Percentiles rank a stretch among this genome's conserved stretches.
Conservation (phyloP, 2,113 vertebrate genomes). For the Sporophila hypoxantha region DNA sequence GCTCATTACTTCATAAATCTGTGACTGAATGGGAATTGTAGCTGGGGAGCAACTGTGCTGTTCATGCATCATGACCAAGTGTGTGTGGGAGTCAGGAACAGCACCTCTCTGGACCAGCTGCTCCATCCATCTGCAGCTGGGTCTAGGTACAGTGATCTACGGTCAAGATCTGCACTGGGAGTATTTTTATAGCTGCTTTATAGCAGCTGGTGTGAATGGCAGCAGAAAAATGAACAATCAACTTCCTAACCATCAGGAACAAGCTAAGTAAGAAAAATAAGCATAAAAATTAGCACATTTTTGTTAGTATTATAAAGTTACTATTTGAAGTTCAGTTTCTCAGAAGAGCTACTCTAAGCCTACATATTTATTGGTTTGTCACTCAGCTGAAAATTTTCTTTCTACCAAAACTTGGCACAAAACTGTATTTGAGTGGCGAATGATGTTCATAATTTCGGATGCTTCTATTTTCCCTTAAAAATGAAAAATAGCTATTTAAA, state of each 20-base stretch:
- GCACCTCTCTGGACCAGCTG: conserved; percentile 74
- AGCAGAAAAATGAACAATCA: conserved; percentile 61
- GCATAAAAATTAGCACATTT: conserved; percentile 24
- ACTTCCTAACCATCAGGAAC: conserved; percentile 54
- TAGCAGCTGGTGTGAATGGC: conserved; percentile 70
- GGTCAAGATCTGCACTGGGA: conserved; percentile 61
- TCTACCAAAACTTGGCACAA: conserved; percentile 25
- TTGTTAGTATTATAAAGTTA: not conserved
- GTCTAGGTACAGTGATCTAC: conserved; percentile 65
- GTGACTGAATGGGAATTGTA: conserved; percentile 59
- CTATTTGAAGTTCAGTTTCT: not conserved
- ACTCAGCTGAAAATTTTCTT: conserved; percentile 25
- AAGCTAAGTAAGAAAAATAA: conserved; percentile 50
- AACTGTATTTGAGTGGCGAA: conserved; percentile 3
- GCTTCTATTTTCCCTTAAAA: conserved; percentile 21
- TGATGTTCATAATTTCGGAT: not conserved
- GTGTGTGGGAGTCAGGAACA: conserved; percentile 40
- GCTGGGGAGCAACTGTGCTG: conserved; percentile 52
- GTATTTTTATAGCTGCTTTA: conserved; percentile 61
- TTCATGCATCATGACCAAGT: conserved; percentile 49
- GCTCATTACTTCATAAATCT: conserved; percentile 72
- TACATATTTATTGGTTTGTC: conserved; percentile 23
- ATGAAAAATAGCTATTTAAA: conserved; percentile 11
- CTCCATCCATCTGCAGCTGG: conserved; percentile 74
- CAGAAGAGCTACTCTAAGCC: not conserved